phyloP scores from a whole-genome alignment of 2,888 invertebrate species.

The Chromoteleia sp. region DNA sequence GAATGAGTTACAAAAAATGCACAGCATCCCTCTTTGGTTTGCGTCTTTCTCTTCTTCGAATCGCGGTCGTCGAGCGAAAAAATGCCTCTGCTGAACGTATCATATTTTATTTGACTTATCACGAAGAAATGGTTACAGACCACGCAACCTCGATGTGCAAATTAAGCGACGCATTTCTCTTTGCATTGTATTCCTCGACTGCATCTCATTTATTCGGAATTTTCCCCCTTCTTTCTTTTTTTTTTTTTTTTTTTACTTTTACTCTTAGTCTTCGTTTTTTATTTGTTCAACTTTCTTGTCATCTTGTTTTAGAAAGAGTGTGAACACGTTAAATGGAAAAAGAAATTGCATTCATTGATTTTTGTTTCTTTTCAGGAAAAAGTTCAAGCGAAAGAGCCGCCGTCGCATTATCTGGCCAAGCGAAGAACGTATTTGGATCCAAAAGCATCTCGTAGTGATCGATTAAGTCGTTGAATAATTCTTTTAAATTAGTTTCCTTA shows the following conservation, averaged over 20 bases:
- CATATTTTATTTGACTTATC: slow-evolving; percentile 50
- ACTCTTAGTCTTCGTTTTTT: background rate
- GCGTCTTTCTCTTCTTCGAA: slow-evolving; percentile 70
- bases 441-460: slow-evolving; percentile 96
- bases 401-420: slow-evolving; percentile 97
- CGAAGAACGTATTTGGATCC: slow-evolving; percentile 98
- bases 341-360: background rate
- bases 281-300: background rate
- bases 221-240: background rate
- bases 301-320: background rate
- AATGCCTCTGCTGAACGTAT: slow-evolving; percentile 21
- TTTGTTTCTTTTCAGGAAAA: slow-evolving; percentile 89
- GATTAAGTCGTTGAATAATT: slow-evolving; percentile 90
- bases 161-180: slow-evolving; percentile 42
- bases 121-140: slow-evolving; percentile 16
- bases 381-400: slow-evolving; percentile 99
- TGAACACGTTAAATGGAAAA: too few relatives aligned
- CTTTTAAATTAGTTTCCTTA: too few relatives aligned
- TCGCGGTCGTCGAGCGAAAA: slow-evolving; percentile 49
- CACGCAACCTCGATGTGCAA: slow-evolving; percentile 25
- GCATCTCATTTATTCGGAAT: slow-evolving; percentile 1
- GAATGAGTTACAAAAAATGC: slow-evolving; percentile 75
- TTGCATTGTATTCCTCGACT: slow-evolving; percentile 9
- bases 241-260: slow-evolving; percentile 2
- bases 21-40: slow-evolving; percentile 75